These are phyloP conservation scores for Iguana delicatissima DNA, from an alignment of 2,797 vertebrate species.

Conservation along the genomic window DNA sequence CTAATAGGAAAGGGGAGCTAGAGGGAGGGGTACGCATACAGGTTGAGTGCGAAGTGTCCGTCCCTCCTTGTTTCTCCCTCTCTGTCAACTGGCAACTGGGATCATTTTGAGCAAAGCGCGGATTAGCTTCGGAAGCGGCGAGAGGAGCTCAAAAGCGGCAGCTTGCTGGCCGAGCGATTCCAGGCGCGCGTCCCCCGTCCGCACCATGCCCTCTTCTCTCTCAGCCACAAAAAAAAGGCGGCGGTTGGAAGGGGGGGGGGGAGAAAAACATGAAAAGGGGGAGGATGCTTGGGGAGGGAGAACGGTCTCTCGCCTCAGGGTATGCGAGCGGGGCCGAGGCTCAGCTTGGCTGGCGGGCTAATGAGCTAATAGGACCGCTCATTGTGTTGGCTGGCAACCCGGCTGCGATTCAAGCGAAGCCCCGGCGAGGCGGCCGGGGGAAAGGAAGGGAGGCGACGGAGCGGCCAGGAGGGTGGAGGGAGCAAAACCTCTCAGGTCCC, in stretches of 20 bases:
- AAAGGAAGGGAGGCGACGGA: too few species aligned
- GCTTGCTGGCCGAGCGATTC: not conserved
- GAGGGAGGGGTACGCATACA: not conserved
- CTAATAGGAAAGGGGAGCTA: too few species aligned
- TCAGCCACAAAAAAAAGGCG: not conserved
- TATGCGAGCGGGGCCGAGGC: conserved; percentile 26
- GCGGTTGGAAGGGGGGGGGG: not conserved
- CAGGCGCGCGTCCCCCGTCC: not conserved
- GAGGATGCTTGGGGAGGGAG: conserved; percentile 23
- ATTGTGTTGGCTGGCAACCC: conserved; percentile 3
- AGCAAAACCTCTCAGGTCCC: too few species aligned
- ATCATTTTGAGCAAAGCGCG: not conserved
- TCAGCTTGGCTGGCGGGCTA: conserved; percentile 26
- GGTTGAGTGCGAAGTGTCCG: not conserved
- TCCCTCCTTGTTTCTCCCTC: not conserved
- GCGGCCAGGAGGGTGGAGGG: too few species aligned
- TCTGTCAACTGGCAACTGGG: conserved; percentile 17
- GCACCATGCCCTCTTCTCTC: conserved; percentile 8
- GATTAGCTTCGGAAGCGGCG: conserved; percentile 15
- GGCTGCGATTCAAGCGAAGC: conserved; percentile 17
- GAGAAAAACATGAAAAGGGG: too few species aligned
- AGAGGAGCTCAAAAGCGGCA: not conserved
- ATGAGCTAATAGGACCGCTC: conserved; percentile 12
- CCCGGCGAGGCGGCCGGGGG: too few species aligned
- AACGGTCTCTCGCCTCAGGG: conserved; percentile 38